Evolutionary conservation across 2,113 vertebrate genomes (phyloP).

Genomic region (Eublepharis macularius): DNA sequence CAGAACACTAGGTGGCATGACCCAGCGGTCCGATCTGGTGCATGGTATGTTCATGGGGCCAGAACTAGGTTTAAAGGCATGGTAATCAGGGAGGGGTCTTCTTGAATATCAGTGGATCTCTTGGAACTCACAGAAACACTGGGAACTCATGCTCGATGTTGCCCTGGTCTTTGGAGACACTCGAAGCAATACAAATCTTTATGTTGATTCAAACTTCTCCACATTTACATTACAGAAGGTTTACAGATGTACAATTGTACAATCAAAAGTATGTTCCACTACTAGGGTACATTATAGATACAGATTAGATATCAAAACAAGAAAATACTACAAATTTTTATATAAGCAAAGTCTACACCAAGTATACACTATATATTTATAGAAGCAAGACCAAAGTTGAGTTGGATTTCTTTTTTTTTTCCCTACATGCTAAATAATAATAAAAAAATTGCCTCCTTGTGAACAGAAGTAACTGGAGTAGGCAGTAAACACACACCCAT

Average conservation of each 20-base stretch:
- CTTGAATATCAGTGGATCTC: too few species aligned
- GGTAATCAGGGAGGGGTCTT: too few species aligned
- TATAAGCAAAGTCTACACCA: slow-evolving; percentile 99
- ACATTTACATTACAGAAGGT: slow-evolving; percentile 99
- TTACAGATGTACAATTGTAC: slow-evolving; percentile 99
- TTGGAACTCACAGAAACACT: too few species aligned
- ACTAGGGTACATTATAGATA: slow-evolving; percentile 99
- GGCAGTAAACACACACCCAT: slow-evolving; percentile 56
- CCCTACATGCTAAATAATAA: slow-evolving; percentile 95
- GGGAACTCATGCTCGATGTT: too few species aligned
- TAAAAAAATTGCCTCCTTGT: slow-evolving; percentile 72
- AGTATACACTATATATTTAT: slow-evolving; percentile 99
- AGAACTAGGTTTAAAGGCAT: too few species aligned
- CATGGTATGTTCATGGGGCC: too few species aligned
- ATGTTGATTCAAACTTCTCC: slow-evolving; percentile 93
- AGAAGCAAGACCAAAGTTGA: slow-evolving; percentile 99
- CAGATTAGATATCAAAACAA: slow-evolving; percentile 99
- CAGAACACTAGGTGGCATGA: too few species aligned
- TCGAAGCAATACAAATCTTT: slow-evolving; percentile 48
- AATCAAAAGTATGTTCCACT: slow-evolving; percentile 99
- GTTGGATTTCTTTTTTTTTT: slow-evolving; percentile 75
- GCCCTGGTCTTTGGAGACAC: too few species aligned
- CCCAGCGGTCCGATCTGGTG: too few species aligned
- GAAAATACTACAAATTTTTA: slow-evolving; percentile 99
- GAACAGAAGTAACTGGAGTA: slow-evolving; percentile 66